Percentiles rank a stretch among this genome's conserved stretches.
Conservation (phyloP, 2,113 vertebrate genomes). For the Myanophis thanlyinensis region DNA sequence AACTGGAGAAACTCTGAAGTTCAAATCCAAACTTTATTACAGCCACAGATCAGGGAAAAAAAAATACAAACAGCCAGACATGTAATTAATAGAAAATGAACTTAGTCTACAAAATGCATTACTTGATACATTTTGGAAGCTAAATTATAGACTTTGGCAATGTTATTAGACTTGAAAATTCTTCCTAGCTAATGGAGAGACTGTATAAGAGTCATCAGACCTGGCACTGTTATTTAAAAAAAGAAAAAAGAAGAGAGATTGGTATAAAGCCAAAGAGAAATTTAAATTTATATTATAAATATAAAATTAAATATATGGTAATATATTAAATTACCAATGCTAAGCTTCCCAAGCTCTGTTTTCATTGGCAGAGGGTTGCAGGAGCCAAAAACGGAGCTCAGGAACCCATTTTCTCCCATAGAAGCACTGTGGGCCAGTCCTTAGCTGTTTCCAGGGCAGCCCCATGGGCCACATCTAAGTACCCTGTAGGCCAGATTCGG, state of each 20-base stretch:
- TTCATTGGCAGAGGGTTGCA: too few species aligned
- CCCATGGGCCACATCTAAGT: too few species aligned
- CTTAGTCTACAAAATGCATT: background rate
- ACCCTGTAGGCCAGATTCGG: too few species aligned
- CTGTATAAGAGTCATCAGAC: background rate
- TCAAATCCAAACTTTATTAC: background rate
- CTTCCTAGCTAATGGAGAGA: background rate
- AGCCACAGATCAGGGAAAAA: background rate
- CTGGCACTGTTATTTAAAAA: background rate
- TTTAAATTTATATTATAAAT: too few species aligned
- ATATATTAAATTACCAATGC: too few species aligned
- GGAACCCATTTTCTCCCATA: too few species aligned
- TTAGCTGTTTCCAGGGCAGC: too few species aligned
- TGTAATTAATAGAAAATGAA: background rate
- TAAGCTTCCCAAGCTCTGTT: too few species aligned
- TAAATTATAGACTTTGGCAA: background rate
- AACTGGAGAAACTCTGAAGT: background rate
- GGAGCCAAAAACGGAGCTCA: too few species aligned
- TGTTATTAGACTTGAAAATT: background rate
- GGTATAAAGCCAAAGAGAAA: background rate
- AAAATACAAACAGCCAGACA: background rate
- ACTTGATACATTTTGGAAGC: background rate
- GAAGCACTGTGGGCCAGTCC: too few species aligned
- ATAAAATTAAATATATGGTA: too few species aligned
- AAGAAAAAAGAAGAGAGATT: background rate